Percentiles rank a stretch among this genome's conserved stretches.
These are phyloP conservation scores for Polymixis flavicincta DNA, from an alignment of 2,888 invertebrate species.

Conservation along the genomic window DNA sequence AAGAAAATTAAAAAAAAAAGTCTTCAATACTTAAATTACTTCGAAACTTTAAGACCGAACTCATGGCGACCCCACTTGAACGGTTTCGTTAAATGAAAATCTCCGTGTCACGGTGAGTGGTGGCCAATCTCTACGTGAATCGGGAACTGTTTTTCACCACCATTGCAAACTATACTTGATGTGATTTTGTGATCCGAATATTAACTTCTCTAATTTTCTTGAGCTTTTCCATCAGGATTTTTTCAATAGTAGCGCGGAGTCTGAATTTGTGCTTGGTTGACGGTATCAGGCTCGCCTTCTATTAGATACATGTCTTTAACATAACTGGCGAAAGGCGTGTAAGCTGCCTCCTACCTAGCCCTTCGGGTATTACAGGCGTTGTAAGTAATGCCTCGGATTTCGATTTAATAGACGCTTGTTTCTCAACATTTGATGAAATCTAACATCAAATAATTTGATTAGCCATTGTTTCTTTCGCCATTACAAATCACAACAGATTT, in stretches of 20 bases:
- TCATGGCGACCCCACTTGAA: slow-evolving; percentile 56
- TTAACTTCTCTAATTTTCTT: background rate
- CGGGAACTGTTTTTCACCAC: slow-evolving; percentile 63
- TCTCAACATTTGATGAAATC: background rate
- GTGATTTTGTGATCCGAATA: slow-evolving; percentile 28
- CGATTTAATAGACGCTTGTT: background rate
- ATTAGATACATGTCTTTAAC: background rate
- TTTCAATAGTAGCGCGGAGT: background rate
- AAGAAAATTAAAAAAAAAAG: background rate
- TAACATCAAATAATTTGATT: background rate
- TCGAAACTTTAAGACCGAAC: slow-evolving; percentile 19
- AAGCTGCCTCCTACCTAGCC: background rate
- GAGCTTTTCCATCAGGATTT: background rate
- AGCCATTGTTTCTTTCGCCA: background rate
- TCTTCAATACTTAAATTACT: slow-evolving; percentile 16
- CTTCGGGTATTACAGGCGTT: background rate
- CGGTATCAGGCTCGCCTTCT: background rate
- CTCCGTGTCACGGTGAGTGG: slow-evolving; percentile 70
- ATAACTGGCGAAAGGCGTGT: background rate
- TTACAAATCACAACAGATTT: background rate
- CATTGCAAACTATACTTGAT: slow-evolving; percentile 9
- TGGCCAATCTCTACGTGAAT: slow-evolving; percentile 69
- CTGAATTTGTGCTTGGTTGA: too few relatives aligned
- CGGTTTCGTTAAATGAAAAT: slow-evolving; percentile 72
- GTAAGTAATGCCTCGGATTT: background rate